phyloP scores from a whole-genome alignment of 2,888 invertebrate genomes.

The Prenolepis imparis region DNA sequence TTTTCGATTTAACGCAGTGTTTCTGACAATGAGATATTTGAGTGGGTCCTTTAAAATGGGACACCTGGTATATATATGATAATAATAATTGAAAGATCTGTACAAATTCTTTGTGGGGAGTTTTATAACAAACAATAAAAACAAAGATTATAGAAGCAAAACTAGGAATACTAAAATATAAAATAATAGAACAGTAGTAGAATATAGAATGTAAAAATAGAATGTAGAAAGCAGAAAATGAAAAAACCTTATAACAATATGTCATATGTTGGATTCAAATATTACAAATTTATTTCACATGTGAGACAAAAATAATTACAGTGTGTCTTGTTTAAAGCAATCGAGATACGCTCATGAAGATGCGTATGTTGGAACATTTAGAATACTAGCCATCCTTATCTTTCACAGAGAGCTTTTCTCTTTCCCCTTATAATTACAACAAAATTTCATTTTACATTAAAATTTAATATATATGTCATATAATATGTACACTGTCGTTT shows the following conservation, averaged over 20 bases:
- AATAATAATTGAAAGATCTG: not conserved
- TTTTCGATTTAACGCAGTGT: too few relatives aligned
- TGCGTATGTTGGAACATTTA: not conserved
- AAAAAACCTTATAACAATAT: not conserved
- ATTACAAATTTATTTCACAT: conserved; percentile 67
- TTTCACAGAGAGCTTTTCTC: not conserved
- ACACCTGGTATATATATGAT: too few relatives aligned
- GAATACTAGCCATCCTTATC: not conserved
- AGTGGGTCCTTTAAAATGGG: too few relatives aligned
- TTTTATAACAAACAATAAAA: not conserved
- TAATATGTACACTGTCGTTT: too few relatives aligned
- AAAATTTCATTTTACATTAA: conserved; percentile 9
- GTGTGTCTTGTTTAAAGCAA: conserved; percentile 41
- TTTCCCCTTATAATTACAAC: not conserved
- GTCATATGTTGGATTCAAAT: conserved; percentile 20
- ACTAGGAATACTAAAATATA: too few relatives aligned
- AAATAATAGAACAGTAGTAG: too few relatives aligned
- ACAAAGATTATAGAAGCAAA: not conserved
- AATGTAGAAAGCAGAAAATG: too few relatives aligned
- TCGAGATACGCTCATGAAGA: conserved; percentile 27
- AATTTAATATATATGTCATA: not conserved
- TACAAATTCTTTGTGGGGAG: not conserved
- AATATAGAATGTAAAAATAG: too few relatives aligned
- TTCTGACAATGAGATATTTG: too few relatives aligned
- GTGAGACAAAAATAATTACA: conserved; percentile 61